Evolutionary conservation across 1,140 invertebrate species (phyloP), one percentile per base, ranked within the genome.

Genomic region (Drosophila eugracilis): DNA sequence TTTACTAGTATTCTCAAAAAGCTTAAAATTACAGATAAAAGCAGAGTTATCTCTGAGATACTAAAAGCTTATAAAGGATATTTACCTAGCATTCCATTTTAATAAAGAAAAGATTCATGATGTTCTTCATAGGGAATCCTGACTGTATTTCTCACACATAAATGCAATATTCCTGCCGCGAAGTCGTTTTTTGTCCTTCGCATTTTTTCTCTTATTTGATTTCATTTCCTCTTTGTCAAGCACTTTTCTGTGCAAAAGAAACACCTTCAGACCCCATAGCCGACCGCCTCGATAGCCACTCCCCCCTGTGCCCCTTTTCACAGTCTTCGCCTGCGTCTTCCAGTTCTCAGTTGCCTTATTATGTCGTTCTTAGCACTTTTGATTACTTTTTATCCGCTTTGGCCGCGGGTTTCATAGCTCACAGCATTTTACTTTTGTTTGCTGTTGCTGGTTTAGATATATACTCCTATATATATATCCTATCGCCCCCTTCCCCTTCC

Each of bases 331-430:
- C 52, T n/a, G 19, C 41, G 48, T 59, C 34, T 41, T 72, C 22
- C 37, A 50, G 58, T 42, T 71, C 62, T 70, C 66, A 74, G 74
- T 86, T 66, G 73, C 79, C 85, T 89, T 78, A 89, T 89, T 89
- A 89, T 85, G 80, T 89, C 86, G 79, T 89, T 89, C 85, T 89
- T 85, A 89, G 75, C 77, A 69, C 86, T 89, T 89, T 89, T 89
- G 85, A 85, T 85, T 80, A 80, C 85, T 85, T 89, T 89, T 85
- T 85, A 89, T 79, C 79, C 79, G 84, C 69, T 76, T 84, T 84
- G 67, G 71, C 58, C 67, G 83, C 74, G 69, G 65, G 65, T 83
- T 69, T 72, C 52, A 78, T 74, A 78, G 75, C 69, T 50, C 39
- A 76, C 48, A 70, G 49, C 63, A 53, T 60, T 65, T 52, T 66